Percentiles rank a stretch among this genome's conserved stretches.
These are phyloP conservation scores for Gallinago solitaria DNA, from an alignment of 2,797 vertebrate species.

Conservation along the genomic window DNA sequence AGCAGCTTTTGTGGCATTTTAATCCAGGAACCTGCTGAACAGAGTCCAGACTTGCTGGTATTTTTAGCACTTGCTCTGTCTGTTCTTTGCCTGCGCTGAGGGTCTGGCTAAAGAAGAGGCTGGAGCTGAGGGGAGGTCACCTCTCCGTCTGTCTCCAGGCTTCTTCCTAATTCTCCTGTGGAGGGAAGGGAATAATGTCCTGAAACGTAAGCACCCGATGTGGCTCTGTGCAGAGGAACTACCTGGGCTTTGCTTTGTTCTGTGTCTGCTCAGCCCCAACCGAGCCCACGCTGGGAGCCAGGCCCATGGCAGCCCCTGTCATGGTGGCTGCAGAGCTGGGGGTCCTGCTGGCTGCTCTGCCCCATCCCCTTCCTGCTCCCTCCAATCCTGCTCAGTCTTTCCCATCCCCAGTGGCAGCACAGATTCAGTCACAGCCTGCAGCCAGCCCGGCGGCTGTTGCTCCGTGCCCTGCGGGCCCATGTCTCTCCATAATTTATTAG, in stretches of 20 bases:
- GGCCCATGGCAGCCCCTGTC: not conserved
- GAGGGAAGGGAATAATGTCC: not conserved
- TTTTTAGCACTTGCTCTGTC: not conserved
- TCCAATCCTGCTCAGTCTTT: not conserved
- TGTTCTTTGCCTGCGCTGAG: not conserved
- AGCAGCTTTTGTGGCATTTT: not conserved
- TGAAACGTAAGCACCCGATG: not conserved
- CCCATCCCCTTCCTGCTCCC: not conserved
- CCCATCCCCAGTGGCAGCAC: not conserved
- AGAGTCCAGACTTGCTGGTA: not conserved
- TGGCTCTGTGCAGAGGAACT: not conserved
- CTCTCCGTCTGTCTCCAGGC: not conserved
- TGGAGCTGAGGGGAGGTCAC: not conserved
- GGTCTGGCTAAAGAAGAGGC: not conserved
- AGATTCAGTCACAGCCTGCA: not conserved
- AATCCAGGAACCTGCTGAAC: not conserved
- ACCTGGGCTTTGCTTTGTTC: not conserved
- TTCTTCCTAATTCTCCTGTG: not conserved
- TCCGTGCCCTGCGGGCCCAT: not conserved
- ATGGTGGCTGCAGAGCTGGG: not conserved
- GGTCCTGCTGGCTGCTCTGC: not conserved
- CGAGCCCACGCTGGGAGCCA: accelerated
- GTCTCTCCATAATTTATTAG: not conserved
- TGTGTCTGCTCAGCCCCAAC: not conserved
- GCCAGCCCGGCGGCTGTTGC: not conserved